phyloP scores from a whole-genome alignment of 2,113 vertebrate genomes.

The Tautogolabrus adspersus region DNA sequence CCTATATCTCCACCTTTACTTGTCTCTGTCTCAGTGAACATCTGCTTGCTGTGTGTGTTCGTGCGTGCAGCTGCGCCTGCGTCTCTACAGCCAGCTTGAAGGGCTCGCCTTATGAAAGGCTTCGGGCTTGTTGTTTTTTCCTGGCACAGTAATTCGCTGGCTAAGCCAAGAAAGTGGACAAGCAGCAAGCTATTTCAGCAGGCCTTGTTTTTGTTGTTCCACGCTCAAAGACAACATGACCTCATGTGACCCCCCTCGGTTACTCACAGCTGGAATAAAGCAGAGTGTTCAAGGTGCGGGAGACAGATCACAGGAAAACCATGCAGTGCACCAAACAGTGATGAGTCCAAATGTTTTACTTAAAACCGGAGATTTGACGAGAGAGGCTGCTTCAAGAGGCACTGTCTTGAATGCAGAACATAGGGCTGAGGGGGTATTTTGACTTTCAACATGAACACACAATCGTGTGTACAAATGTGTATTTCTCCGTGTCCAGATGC shows the following conservation, averaged over 20 bases:
- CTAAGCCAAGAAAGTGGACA: slow-evolving; percentile 77
- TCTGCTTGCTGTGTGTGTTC: slow-evolving; percentile 58
- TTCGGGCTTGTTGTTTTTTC: slow-evolving; percentile 75
- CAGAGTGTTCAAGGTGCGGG: slow-evolving; percentile 46
- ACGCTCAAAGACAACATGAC: slow-evolving; percentile 76
- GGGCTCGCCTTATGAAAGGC: slow-evolving; percentile 65
- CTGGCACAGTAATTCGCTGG: slow-evolving; percentile 66
- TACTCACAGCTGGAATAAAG: slow-evolving; percentile 37
- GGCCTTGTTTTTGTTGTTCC: slow-evolving; percentile 79
- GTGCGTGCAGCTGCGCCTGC: slow-evolving; percentile 60
- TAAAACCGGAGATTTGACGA: slow-evolving; percentile 35
- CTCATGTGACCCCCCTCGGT: slow-evolving; percentile 55
- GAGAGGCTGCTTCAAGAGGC: slow-evolving; percentile 33
- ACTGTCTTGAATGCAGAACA: slow-evolving; percentile 11
- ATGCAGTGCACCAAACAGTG: not conserved
- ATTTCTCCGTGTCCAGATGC: slow-evolving; percentile 26
- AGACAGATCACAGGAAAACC: slow-evolving; percentile 15
- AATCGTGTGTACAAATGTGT: slow-evolving; percentile 44
- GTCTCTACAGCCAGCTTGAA: slow-evolving; percentile 41
- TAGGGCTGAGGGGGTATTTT: slow-evolving; percentile 33
- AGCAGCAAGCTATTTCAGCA: slow-evolving; percentile 71
- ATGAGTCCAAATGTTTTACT: slow-evolving; percentile 25
- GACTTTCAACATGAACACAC: slow-evolving; percentile 50
- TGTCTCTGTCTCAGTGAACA: slow-evolving; percentile 45
- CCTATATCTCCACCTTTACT: slow-evolving; percentile 38